These are phyloP conservation scores for Meriones psammophilus DNA, from an alignment of 2,797 vertebrate genomes.

Conservation along the genomic window DNA sequence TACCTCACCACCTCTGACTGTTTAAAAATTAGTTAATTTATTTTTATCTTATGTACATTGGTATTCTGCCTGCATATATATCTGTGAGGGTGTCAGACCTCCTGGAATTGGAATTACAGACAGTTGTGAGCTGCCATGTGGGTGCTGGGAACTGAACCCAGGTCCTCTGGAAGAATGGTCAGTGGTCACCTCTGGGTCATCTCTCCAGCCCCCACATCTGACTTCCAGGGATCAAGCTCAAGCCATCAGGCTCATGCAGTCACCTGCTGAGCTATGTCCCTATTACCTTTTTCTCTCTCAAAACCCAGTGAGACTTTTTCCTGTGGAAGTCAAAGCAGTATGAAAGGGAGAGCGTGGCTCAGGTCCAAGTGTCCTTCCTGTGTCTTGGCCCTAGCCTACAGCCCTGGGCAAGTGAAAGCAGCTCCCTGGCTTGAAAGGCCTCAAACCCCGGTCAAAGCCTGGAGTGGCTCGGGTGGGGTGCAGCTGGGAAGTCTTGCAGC, in stretches of 20 bases:
- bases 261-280: background rate
- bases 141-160: background rate
- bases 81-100: background rate
- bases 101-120: background rate
- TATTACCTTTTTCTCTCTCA: background rate
- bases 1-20: background rate
- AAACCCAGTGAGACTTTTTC: background rate
- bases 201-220: background rate
- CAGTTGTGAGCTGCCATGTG: background rate
- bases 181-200: no score
- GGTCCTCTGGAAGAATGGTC: background rate
- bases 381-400: background rate
- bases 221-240: background rate
- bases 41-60: background rate
- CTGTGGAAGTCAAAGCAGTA: background rate
- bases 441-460: background rate
- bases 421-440: background rate
- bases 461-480: background rate
- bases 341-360: rapidly evolving
- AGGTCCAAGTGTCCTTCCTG: no score
- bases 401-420: background rate
- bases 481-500: background rate
- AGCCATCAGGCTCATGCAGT: background rate
- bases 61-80: background rate
- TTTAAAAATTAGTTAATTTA: background rate